Evolutionary conservation across 2,888 invertebrate genomes (phyloP), one percentile per base, ranked within the genome.

Genomic region (Caradrina kadenii): DNA sequence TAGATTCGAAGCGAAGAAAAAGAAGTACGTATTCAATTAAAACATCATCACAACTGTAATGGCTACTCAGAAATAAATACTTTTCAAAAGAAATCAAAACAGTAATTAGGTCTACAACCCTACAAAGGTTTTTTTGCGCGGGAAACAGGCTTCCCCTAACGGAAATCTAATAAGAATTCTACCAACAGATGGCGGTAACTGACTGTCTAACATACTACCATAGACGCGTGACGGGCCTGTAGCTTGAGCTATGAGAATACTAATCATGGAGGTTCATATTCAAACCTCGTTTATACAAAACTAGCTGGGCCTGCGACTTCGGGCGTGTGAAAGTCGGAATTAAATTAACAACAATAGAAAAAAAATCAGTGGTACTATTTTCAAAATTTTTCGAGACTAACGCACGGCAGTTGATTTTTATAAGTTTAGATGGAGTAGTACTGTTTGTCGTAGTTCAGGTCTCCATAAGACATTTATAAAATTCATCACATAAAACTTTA

Each of bases 131-230:
- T 35, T 63, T 42, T 63, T 42, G 54, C 70, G 53, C 69, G 48
- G 48, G 53, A 58, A 58, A 4, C 31, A 58, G 4, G 39, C 21
- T 39, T 58, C 49, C 45, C 39, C 19, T 31, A 72, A 58, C 19
- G 48, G 17, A 13, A 55, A 53, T 39, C 48, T 71, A 56, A 72
- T 52, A 72, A 8, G 11, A 52, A 78, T 48, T 48, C 45, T 56
- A 13, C 62, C 78, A 13, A 61, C 62, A 73, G 73, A 78, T 73
- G 73, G 73, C 78, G 61, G 35, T 73, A 61, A 61, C 58, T 13
- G 52, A 59, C 61, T 55, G n/a, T 55, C 42, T 45, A 17, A 45
- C 15, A 17, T 45, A 45, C 45, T 17, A 45, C 45, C 50, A 8
- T 22, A 61, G 50, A 15, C 2, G 31, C 22, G 50, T 61, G 21